Evolutionary conservation across 1,140 invertebrate genomes (phyloP), one percentile per base, ranked within the genome.

Genomic region (Drosophila kohkoa): DNA sequence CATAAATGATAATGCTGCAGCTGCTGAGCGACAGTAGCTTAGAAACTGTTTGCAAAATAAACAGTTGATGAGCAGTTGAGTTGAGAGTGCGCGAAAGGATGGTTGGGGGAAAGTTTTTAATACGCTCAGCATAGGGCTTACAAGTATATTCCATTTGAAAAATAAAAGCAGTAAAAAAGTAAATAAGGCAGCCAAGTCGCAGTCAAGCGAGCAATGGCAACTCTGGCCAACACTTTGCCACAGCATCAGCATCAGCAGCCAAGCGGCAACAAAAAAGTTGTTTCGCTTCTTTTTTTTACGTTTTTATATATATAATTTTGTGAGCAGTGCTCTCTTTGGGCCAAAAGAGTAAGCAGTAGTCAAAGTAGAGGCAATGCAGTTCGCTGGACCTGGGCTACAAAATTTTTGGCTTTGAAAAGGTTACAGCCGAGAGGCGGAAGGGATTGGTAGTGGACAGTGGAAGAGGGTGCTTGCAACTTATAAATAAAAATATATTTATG

Each of bases 401-500:
- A 25, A 89, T 88, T 88, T 83, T 83, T 77, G 62, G 77, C 85
- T 86, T 88, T 86, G 82, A 88, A 89, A 81, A 89, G 88, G 80
- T 88, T 89, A 45, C n/a, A 13, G 6, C 1, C 5, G 3, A 7
- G 8, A 2, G 32, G 5, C 1, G n/a, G 48, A 11, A n/a, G 58
- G 28, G 0, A 8, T 5, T 1, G 2, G 46, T 28, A 13, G 13
- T 10, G 43, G 8, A 16, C n/a, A 25, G 20, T 11, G 13, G 16
- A 5, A 32, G 35, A 11, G 46, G 32, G 20, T 63, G 69, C 54
- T 72, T 54, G 52, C 73, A 81, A 83, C 77, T 88, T 89, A 78
- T 89, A 88, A 89, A 89, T 83, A 81, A 83, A 89, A 88, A 89
- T 63, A 88, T 87, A 87, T 87, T 89, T 89, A 88, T 89, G 69